These are phyloP conservation scores for Thalassarche chlororhynchos DNA, from an alignment of 2,113 vertebrate species.

Conservation along the genomic window DNA sequence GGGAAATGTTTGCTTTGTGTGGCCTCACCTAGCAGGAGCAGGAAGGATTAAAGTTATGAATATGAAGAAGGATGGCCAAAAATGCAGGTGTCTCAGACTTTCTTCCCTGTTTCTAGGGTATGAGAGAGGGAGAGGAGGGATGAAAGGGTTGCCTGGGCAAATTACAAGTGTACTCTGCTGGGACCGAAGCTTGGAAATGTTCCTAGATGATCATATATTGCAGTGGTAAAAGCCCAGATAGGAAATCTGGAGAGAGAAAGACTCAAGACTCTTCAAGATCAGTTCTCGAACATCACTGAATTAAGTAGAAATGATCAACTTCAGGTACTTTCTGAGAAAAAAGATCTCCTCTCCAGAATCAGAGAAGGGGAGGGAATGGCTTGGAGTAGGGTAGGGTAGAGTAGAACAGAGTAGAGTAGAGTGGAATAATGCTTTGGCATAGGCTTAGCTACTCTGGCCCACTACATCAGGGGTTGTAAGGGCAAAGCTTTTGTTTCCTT, in stretches of 20 bases:
- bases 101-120: neutral
- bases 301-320: neutral
- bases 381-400: neutral
- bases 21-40: neutral
- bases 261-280: neutral
- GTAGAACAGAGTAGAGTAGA: no score
- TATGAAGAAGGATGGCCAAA: neutral
- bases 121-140: neutral
- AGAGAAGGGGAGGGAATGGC: neutral
- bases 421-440: neutral
- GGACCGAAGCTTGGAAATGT: neutral
- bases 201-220: neutral
- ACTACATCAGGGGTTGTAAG: neutral
- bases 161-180: conserved; percentile 3
- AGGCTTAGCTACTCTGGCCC: neutral
- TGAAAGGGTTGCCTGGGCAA: neutral
- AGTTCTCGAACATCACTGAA: neutral
- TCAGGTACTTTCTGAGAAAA: neutral
- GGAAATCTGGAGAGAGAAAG: neutral
- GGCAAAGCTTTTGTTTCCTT: neutral
- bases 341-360: neutral
- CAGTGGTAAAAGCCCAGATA: neutral
- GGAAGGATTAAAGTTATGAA: conserved; percentile 3
- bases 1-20: conserved; percentile 3
- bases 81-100: neutral